phyloP scores from a whole-genome alignment of 2,888 invertebrate species.

The Agelastica alni region DNA sequence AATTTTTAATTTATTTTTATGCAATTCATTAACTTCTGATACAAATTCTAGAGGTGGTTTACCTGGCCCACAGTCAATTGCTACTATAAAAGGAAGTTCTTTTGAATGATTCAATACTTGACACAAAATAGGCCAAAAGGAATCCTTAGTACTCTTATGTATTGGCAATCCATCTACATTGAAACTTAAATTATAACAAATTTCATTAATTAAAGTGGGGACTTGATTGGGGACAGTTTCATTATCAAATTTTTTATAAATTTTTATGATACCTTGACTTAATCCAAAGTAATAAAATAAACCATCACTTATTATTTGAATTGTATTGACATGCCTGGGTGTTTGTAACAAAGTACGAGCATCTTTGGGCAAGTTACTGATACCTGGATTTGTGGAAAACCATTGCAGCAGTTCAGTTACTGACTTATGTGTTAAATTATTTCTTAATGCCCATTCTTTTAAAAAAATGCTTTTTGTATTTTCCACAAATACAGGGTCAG shows the following conservation, averaged over 20 bases:
- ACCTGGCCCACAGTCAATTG: conserved; percentile 6
- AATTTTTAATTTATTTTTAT: conserved; percentile 4
- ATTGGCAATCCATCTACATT: conserved; percentile 12
- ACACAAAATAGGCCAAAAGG: conserved; percentile 12
- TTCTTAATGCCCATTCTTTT: conserved; percentile 13
- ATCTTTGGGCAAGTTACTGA: conserved; percentile 16
- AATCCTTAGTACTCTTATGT: conserved; percentile 1
- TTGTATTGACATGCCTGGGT: conserved; percentile 15
- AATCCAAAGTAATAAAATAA: conserved; percentile 18
- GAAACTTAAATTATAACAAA: conserved; percentile 13
- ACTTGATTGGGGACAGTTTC: background rate
- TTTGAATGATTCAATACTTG: background rate
- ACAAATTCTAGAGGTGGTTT: conserved; percentile 13
- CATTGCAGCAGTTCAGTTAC: conserved; percentile 12
- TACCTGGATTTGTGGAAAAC: conserved; percentile 17
- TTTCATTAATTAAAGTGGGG: conserved; percentile 10
- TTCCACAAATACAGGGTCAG: too few species aligned
- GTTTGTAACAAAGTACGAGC: conserved; percentile 18
- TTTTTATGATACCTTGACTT: conserved; percentile 6
- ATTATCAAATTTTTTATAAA: background rate
- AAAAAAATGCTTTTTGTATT: too few species aligned
- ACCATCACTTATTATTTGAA: conserved; percentile 12
- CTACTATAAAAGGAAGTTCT: conserved; percentile 6
- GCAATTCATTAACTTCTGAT: conserved; percentile 10
- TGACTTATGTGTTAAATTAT: conserved; percentile 14